Evolutionary conservation across 2,888 invertebrate species (phyloP), one percentile per base, ranked within the genome.

Genomic region (Biston stratarius): DNA sequence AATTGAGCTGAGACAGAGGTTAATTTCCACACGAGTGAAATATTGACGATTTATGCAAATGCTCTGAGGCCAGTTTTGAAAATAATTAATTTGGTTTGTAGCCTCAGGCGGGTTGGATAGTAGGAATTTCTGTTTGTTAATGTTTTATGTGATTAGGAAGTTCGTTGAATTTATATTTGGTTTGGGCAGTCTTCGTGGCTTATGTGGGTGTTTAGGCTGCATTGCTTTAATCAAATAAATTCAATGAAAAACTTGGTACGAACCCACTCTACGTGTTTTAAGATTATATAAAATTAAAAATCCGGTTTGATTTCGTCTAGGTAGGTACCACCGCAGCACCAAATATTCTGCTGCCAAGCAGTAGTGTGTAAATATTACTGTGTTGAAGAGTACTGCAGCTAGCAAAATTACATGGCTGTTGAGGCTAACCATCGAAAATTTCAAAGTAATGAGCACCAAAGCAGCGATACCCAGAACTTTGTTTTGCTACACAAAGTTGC

Each of bases 41-140:
- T 91, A 94, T 93, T 84, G 88, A 88, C 85, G 80, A 90, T 91
- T 93, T 91, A 94, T 94, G 93, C 92, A 90, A 93, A 94, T 93
- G 86, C 67, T 74, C 77, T 61, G 76, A 75, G 81, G 82, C 83
- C 77, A 75, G 87, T 81, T 86, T 85, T 80, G 84, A 82, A 86
- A 90, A 89, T 92, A 92, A 94, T 93, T 93, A 93, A 92, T 91
- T 90, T 88, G 85, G 83, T 88, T 85, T 81, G 75, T 82, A 75
- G 87, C 91, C 90, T 75, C 80, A 73, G 88, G 91, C 66, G 8
- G 51, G 85, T 71, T 71, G 80, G 80, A 83, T 83, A 79, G 82
- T 79, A 83, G 70, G 83, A 77, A 85, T 81, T 38, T 83, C 83
- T 88, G 87, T 86, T 84, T 83, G 86, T 86, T 81, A 81, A 87